Evolutionary conservation across 2,888 invertebrate species (phyloP), one percentile per base, ranked within the genome.

Genomic region (Lasius platythorax): DNA sequence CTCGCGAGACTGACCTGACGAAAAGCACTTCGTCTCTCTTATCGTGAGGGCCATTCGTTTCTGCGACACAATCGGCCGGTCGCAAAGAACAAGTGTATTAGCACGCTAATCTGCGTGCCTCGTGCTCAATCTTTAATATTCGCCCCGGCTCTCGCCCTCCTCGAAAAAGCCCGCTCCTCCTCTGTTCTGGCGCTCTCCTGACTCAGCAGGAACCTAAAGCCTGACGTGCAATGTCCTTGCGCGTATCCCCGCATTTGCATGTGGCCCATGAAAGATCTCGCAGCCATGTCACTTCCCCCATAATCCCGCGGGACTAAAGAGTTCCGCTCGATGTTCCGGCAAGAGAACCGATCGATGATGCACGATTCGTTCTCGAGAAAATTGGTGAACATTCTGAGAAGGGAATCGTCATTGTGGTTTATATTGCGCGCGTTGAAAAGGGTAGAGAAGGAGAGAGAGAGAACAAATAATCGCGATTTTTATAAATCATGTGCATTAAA

Each of bases 41-140:
- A 91, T 92, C 92, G 84, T 73, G 37, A 73, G 73, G 70, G 83
- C 89, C 87, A 91, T 91, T 92, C 89, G 90, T 91, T 87, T 81
- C 75, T 86, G 88, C 89, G 92, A 90, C 91, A 88, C 88, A 90
- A 92, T 92, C 92, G 90, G 68, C 68, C 46, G 64, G 70, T 83
- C 61, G 86, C 82, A 79, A 87, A 83, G 88, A 89, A 92, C 92
- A 89, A 90, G 88, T 92, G 90, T 92, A 92, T 92, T 91, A 91
- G 90, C 85, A 79, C 83, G 84, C 86, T 90, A 91, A 91, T 91
- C 90, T 90, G 87, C 89, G 85, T 87, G 85, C 82, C 86, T 83
- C 86, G 68, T 85, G 86, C 85, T 87, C 83, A 89, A 91, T 91
- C 91, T 88, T 89, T 90, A 89, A 91, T 91, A 91, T 89, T 91